phyloP scores from a whole-genome alignment of 2,113 vertebrate genomes.

The Seriola quinqueradiata region DNA sequence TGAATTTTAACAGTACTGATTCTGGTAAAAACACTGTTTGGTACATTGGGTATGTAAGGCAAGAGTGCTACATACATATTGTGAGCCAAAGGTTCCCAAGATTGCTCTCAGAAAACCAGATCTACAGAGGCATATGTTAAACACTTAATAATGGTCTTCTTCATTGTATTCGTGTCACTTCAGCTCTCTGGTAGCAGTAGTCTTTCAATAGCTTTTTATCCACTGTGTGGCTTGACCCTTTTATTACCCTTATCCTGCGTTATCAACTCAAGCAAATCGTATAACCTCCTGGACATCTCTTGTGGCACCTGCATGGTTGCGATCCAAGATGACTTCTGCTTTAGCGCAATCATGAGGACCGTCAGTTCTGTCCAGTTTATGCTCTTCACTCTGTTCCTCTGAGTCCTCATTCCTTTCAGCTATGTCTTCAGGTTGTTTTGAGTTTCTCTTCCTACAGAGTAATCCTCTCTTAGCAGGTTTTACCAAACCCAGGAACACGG shows the following conservation, averaged over 20 bases:
- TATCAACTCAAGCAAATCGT: conserved; percentile 25
- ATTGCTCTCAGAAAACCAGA: conserved; percentile 10
- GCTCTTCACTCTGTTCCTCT: conserved; percentile 26
- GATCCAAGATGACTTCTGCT: conserved; percentile 79
- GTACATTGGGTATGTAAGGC: conserved; percentile 29
- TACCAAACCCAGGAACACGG: conserved; percentile 90
- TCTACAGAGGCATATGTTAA: not conserved
- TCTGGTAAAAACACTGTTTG: conserved; percentile 30
- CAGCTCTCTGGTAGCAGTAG: not conserved
- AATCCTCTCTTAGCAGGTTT: conserved; percentile 88
- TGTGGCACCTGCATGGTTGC: conserved; percentile 30
- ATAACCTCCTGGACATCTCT: conserved; percentile 17
- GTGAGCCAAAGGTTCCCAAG: not conserved
- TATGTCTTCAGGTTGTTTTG: not conserved
- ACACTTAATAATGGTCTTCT: conserved; percentile 13
- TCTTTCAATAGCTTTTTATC: conserved; percentile 6
- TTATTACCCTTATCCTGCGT: not conserved
- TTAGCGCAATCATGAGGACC: conserved; percentile 83
- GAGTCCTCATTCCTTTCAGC: not conserved
- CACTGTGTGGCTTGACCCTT: not conserved
- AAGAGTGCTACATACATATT: not conserved
- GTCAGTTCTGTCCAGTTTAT: not conserved
- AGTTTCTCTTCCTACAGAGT: conserved; percentile 70
- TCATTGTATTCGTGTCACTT: conserved; percentile 1
- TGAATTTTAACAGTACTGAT: not conserved